Percentiles rank a stretch among this genome's conserved stretches.
Conservation (phyloP, 2,888 invertebrate species). For the Apamea crenata region DNA sequence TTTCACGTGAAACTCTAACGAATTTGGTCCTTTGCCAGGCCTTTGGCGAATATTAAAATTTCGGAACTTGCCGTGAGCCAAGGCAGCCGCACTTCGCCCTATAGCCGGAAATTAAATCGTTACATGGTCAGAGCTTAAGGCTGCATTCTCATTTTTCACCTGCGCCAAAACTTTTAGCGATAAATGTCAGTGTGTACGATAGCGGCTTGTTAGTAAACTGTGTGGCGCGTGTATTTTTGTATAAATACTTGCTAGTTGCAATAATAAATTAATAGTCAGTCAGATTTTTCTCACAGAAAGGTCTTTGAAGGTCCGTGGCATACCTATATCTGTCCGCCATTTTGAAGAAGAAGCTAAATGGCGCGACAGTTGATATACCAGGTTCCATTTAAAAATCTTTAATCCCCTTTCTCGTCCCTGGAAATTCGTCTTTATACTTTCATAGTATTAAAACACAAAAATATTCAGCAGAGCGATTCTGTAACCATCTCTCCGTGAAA, state of each 20-base stretch:
- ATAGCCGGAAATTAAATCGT: slow-evolving; percentile 30
- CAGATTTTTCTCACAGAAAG: neutral
- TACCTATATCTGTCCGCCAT: too few relatives aligned
- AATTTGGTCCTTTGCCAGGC: slow-evolving; percentile 56
- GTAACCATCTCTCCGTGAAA: too few relatives aligned
- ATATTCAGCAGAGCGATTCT: too few relatives aligned
- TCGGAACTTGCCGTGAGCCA: slow-evolving; percentile 17
- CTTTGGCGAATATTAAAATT: slow-evolving; percentile 47
- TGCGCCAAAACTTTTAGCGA: slow-evolving; percentile 8
- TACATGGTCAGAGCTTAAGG: neutral
- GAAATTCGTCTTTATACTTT: too few relatives aligned
- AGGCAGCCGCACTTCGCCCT: slow-evolving; percentile 1
- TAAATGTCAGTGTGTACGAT: neutral
- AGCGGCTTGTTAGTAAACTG: neutral
- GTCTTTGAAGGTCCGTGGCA: neutral
- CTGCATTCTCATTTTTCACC: slow-evolving; percentile 25
- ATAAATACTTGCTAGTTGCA: neutral
- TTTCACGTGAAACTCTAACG: slow-evolving; percentile 28
- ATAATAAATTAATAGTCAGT: neutral
- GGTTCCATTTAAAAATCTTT: neutral
- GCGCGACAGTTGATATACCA: too few relatives aligned
- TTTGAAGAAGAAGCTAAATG: too few relatives aligned
- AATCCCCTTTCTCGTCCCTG: neutral
- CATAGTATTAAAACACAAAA: too few relatives aligned
- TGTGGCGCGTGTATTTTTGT: neutral